phyloP scores from a whole-genome alignment of 2,113 vertebrate species.

The Rhipidura dahli region DNA sequence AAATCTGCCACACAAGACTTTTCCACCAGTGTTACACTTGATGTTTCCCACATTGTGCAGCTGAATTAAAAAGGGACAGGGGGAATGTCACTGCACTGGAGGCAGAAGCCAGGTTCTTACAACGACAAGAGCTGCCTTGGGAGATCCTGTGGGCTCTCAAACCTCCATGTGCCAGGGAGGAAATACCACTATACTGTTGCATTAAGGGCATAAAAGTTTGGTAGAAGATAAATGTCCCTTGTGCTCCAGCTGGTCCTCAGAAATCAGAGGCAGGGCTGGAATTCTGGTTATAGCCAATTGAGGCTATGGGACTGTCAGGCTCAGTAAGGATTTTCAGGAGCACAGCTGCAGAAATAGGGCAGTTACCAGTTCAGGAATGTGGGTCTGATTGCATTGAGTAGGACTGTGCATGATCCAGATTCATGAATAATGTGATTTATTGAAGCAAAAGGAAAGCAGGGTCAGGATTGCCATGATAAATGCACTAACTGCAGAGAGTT shows the following conservation, averaged over 20 bases:
- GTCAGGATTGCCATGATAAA: not conserved
- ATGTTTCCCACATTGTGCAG: rapidly evolving
- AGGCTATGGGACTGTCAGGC: not conserved
- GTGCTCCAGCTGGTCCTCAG: not conserved
- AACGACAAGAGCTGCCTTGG: not conserved
- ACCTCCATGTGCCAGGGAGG: rapidly evolving
- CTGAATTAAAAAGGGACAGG: not conserved
- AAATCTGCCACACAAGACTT: not conserved
- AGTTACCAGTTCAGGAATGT: not conserved
- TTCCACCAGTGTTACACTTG: not conserved
- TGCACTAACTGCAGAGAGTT: not conserved
- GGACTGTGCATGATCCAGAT: not conserved
- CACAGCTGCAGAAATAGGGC: not conserved
- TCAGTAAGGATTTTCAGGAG: not conserved
- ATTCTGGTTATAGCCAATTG: not conserved
- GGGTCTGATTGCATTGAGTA: not conserved
- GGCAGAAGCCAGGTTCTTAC: not conserved
- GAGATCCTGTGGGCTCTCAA: not conserved
- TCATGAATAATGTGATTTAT: not conserved
- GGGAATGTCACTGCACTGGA: no score
- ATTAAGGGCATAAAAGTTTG: not conserved
- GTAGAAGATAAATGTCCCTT: not conserved
- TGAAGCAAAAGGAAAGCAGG: not conserved
- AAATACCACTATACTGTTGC: rapidly evolving
- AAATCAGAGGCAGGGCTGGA: not conserved